Conservation (phyloP, 2,888 invertebrate species). For the Drosophila longiperda region DNA sequence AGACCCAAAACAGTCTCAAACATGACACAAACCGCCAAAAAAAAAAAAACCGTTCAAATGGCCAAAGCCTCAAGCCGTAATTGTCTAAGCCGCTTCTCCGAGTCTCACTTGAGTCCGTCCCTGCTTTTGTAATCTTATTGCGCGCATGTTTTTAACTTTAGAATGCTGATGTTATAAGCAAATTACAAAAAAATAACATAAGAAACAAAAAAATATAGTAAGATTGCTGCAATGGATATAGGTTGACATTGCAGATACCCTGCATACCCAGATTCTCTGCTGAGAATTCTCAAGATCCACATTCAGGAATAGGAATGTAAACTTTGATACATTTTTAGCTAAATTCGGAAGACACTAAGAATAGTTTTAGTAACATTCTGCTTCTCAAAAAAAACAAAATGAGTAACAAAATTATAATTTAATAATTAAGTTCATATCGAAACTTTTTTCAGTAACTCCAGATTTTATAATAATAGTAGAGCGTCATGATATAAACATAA, state of each 20-base stretch:
- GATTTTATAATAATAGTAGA: background rate
- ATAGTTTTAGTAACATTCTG: background rate
- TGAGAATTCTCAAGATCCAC: background rate
- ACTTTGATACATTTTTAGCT: background rate
- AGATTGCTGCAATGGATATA: background rate
- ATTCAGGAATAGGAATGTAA: background rate
- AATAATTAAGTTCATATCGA: background rate
- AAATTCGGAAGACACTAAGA: background rate
- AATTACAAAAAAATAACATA: slow-evolving; percentile 42
- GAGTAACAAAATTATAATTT: background rate
- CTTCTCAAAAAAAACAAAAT: background rate
- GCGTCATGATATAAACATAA: background rate
- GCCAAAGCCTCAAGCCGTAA: slow-evolving; percentile 22
- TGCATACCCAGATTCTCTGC: background rate
- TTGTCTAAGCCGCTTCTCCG: slow-evolving; percentile 56
- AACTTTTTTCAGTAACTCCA: background rate
- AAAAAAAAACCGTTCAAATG: slow-evolving; percentile 1
- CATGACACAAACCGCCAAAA: slow-evolving; percentile 36
- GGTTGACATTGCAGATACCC: no score
- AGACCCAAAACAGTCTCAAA: slow-evolving; percentile 26
- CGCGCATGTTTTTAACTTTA: slow-evolving; percentile 72
- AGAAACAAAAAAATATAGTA: background rate
- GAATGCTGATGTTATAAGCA: slow-evolving; percentile 78
- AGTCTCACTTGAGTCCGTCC: slow-evolving; percentile 17
- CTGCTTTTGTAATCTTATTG: slow-evolving; percentile 68